Base-by-base conservation (phyloP, 2,888 invertebrate species). In the Caenorhabditis sp. region DNA sequence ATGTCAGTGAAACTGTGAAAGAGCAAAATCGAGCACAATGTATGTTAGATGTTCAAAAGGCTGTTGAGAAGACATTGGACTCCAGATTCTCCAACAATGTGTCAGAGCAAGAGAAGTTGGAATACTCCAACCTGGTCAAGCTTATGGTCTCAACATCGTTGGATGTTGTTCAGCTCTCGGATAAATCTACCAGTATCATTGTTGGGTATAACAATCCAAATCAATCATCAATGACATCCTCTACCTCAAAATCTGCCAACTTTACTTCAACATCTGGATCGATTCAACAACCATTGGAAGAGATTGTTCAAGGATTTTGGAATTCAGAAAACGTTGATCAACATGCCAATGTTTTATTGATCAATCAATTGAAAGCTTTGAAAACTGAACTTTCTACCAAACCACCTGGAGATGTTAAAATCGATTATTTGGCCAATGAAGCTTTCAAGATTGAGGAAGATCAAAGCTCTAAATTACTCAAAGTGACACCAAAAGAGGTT, bases 211-310 rank as follows among this genome's bases (percentile, higher is more conserved):
- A 31, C 31, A 31, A 31, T 7, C 31, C 31, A 10, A 31, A 31
- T 10, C 31, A 31, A 31, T 31, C 31, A 31, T 7, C 10, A 10
- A 31, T 31, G 4, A 31, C 31, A 31, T 31, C 31, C 5, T 31
- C 31, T 31, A 10, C 10, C 4, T 31, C 31, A 31, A 4, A 31
- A 31, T 7, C 31, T 31, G 5, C 31, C 4, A 31, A 31, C 31
- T 31, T 31, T 10, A 10, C 10, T 10, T 31, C 31, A 10, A 31
- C 31, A 31, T 7, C 10, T 10, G 31, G 31, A 31, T 31, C 31
- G 10, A 10, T 31, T 31, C 31, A 31, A 31, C 67, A 77, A 25
- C 70, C 73, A 14, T 12, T 54, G 1, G 31, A 31, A 10, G 31
- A 49, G 49, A 52, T 52, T 20, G 21, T 52, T 3, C 52, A 52